A percentile compares a stretch with the other conserved stretches of the same genome.
Evolutionary conservation across 2,888 invertebrate species (phyloP).

Genomic region (Polia nebulosa): DNA sequence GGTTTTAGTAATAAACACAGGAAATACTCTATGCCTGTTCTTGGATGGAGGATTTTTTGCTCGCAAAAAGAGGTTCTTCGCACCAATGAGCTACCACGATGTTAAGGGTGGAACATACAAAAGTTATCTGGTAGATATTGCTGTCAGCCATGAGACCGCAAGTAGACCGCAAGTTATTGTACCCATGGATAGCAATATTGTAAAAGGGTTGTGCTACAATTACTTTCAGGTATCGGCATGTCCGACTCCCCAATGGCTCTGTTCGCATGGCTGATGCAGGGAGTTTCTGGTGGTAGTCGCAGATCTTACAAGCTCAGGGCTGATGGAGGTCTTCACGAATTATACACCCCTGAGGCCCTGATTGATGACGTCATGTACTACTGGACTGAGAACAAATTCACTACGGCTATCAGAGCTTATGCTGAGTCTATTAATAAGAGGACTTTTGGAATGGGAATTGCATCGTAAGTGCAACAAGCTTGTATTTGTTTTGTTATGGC

Average conservation of each 20-base stretch:
- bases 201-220: too few relatives aligned
- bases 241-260: conserved; percentile 58
- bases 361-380: conserved; percentile 59
- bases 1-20: too few relatives aligned
- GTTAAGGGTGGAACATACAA: too few relatives aligned
- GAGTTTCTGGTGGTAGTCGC: conserved; percentile 29
- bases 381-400: conserved; percentile 50
- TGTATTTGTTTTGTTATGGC: too few relatives aligned
- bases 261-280: conserved; percentile 55
- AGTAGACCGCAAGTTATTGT: too few relatives aligned
- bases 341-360: conserved; percentile 43
- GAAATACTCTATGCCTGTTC: too few relatives aligned
- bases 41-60: too few relatives aligned
- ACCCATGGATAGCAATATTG: too few relatives aligned
- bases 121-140: too few relatives aligned
- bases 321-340: conserved; percentile 42
- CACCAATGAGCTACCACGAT: too few relatives aligned
- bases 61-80: too few relatives aligned
- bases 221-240: conserved; percentile 45
- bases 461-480: conserved; percentile 73
- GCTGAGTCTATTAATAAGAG: conserved; percentile 50
- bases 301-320: conserved; percentile 11
- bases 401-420: conserved; percentile 49
- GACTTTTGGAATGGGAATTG: conserved; percentile 67
- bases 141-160: too few relatives aligned